Evolutionary conservation across 1,140 invertebrate species (phyloP), one percentile per base, ranked within the genome.

Genomic region (Octopus sinensis): DNA sequence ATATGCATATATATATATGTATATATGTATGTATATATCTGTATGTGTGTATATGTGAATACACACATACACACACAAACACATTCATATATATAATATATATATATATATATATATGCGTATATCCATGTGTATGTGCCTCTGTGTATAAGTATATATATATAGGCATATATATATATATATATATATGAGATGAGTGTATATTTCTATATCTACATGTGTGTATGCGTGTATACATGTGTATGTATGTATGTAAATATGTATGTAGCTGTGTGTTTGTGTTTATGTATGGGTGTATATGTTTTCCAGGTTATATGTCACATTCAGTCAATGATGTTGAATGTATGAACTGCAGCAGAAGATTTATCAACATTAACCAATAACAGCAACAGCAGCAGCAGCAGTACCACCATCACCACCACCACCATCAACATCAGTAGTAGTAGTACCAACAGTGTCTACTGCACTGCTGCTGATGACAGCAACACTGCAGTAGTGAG

Each of bases 1-100:
- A 1, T 9, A 3, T 62, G 4, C 4, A 62, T 62, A 62, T 62
- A 62, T 62, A 62, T 62, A 62, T 62, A 62, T 62, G 3, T 62
- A 62, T 62, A 62, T 62, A 62, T 62, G 4, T 62, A 62, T 62
- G 4, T 62, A 62, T 77, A 76, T 78, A 54, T 77, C 12, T 77
- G 75, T 81, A 76, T 62, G 75, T 73, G 71, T 54, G 71, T 53
- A 73, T 79, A 79, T 76, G 80, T 78, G 77, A 51, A 82, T 82
- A 82, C 71, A 30, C 51, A 77, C 75, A 82, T 62, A 62, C 17
- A 62, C 17, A 62, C 17, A 62, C 17, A 62, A 7, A 62, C 17
- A 62, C 17, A 9, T 9, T 62, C 17, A 62, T 62, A 62, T 62
- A 62, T 62, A 62, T 62, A 7, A 62, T 62, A 62, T 62, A 62